A percentile compares a stretch with the other conserved stretches of the same genome.
Conservation (phyloP, 92 coral and sea anemone species). For the Epizoanthus ramosus region DNA sequence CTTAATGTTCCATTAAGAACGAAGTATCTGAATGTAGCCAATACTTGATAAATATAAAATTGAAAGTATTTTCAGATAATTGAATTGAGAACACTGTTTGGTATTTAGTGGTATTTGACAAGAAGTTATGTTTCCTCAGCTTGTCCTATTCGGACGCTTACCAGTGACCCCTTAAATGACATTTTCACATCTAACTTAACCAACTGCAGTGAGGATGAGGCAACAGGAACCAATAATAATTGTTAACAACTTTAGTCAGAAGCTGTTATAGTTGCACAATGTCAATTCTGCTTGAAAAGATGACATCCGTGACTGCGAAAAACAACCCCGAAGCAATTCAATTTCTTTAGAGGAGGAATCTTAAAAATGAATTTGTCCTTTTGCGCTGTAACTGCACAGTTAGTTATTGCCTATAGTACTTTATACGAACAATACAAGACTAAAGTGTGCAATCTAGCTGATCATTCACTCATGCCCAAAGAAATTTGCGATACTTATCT, state of each 20-base stretch:
- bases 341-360: too few species aligned
- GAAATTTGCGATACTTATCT: background rate
- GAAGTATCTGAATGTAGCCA: background rate
- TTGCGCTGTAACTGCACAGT: background rate
- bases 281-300: too few species aligned
- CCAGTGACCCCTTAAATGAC: too few species aligned
- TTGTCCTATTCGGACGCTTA: background rate
- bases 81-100: background rate
- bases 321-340: too few species aligned
- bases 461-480: conserved; percentile 1
- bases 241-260: too few species aligned
- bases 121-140: background rate
- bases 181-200: too few species aligned
- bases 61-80: background rate
- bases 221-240: too few species aligned
- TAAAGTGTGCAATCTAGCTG: background rate
- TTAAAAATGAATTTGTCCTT: background rate
- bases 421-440: background rate
- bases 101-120: background rate
- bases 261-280: too few species aligned
- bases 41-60: background rate
- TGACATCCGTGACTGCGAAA: too few species aligned
- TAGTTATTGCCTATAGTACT: background rate
- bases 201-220: too few species aligned
- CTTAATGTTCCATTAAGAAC: background rate